phyloP scores from a whole-genome alignment of 2,797 vertebrate species.

The Sylvia borin region DNA sequence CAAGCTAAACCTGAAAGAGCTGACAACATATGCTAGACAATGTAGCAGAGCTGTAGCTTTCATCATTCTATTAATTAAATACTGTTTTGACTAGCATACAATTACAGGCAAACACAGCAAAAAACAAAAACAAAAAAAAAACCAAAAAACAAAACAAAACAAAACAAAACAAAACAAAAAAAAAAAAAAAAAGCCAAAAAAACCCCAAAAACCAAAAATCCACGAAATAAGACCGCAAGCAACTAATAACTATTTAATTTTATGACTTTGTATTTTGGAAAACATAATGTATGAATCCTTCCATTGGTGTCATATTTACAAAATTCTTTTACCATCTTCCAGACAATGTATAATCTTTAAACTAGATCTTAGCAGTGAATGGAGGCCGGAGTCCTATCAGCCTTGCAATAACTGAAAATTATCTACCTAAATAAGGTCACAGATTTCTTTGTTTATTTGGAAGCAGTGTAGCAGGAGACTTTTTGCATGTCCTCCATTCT shows the following conservation, averaged over 20 bases:
- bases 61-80: background rate
- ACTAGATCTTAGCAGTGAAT: background rate
- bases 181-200: no score
- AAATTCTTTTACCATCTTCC: background rate
- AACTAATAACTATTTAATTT: background rate
- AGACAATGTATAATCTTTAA: background rate
- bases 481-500: background rate
- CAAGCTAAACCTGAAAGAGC: background rate
- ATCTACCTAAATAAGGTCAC: background rate
- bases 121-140: no score
- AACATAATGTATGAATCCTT: background rate
- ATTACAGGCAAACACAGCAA: background rate
- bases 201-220: background rate
- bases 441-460: background rate
- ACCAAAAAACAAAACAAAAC: no score
- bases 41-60: background rate
- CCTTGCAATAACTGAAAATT: background rate
- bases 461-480: background rate
- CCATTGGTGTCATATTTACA: background rate
- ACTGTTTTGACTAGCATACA: background rate
- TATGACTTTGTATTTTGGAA: background rate
- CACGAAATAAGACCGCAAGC: background rate
- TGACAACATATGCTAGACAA: background rate
- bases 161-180: background rate
- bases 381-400: background rate